A percentile compares a stretch with the other conserved stretches of the same genome.
These are phyloP conservation scores for Cyanoderma ruficeps DNA, from an alignment of 2,113 vertebrate genomes.

Conservation along the genomic window DNA sequence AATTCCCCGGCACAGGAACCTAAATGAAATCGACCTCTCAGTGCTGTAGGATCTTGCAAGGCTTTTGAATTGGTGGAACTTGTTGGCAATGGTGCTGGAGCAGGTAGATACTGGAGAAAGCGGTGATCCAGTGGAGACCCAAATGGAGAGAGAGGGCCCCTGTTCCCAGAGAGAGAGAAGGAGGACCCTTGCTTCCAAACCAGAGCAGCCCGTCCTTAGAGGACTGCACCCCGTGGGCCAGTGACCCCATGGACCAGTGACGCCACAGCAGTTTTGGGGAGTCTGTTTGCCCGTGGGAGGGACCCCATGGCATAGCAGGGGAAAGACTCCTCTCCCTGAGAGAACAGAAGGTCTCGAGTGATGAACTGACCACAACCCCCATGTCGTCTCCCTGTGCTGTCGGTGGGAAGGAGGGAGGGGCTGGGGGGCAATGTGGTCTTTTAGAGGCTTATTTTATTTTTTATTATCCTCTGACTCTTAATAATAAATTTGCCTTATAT, in stretches of 20 bases:
- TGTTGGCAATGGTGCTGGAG: neutral
- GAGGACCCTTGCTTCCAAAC: neutral
- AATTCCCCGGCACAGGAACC: too few relatives aligned
- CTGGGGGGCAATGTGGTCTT: neutral
- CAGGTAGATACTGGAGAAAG: neutral
- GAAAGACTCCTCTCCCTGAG: neutral
- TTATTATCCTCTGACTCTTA: neutral
- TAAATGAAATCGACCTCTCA: fast-evolving
- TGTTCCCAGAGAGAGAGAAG: neutral
- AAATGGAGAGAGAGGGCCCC: neutral
- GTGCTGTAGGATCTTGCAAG: neutral
- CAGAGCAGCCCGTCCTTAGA: neutral
- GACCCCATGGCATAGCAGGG: neutral
- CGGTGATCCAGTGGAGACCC: neutral
- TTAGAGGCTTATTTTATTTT: neutral
- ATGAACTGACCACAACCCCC: neutral
- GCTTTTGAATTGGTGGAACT: neutral
- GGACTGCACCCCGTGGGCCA: neutral
- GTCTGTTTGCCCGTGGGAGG: neutral
- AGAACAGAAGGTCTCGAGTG: neutral
- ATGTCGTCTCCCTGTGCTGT: neutral
- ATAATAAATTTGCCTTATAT: neutral
- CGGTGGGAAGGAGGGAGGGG: neutral
- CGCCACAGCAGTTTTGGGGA: neutral
- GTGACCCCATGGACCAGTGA: too few relatives aligned